Conservation (phyloP, 2,888 invertebrate species). For the Drosophila helvetica region DNA sequence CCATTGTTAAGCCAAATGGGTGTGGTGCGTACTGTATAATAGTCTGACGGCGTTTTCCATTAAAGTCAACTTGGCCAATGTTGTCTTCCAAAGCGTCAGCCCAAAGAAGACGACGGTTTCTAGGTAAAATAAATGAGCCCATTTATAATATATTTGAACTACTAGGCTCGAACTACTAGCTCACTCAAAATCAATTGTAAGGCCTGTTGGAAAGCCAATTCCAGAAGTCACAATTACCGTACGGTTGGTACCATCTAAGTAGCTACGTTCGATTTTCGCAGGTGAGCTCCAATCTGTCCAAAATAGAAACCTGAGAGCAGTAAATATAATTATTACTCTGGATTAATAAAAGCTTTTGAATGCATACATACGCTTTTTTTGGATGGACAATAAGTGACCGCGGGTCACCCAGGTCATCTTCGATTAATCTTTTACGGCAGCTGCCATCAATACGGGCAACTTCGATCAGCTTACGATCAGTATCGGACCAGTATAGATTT, state of each 20-base stretch:
- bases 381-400: conserved; percentile 92
- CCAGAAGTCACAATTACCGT: conserved; percentile 88
- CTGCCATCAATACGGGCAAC: conserved; percentile 91
- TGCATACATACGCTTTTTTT: conserved; percentile 87
- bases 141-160: background rate
- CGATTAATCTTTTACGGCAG: conserved; percentile 88
- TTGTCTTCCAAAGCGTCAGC: conserved; percentile 93
- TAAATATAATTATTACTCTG: background rate
- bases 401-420: conserved; percentile 89
- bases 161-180: conserved; percentile 26
- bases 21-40: conserved; percentile 90
- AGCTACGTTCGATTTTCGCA: conserved; percentile 91
- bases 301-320: conserved; percentile 86
- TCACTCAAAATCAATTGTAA: conserved; percentile 89
- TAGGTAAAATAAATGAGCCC: conserved; percentile 32
- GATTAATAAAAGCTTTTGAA: accelerated
- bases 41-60: conserved; percentile 90
- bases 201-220: conserved; percentile 93
- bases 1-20: conserved; percentile 95
- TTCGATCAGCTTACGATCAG: conserved; percentile 90
- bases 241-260: conserved; percentile 90
- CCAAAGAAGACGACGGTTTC: conserved; percentile 88
- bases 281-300: conserved; percentile 93
- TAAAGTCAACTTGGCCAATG: conserved; percentile 93
- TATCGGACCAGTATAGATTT: conserved; percentile 95